Conservation (phyloP, 2,888 invertebrate genomes). For the Shargacucullia verbasci region DNA sequence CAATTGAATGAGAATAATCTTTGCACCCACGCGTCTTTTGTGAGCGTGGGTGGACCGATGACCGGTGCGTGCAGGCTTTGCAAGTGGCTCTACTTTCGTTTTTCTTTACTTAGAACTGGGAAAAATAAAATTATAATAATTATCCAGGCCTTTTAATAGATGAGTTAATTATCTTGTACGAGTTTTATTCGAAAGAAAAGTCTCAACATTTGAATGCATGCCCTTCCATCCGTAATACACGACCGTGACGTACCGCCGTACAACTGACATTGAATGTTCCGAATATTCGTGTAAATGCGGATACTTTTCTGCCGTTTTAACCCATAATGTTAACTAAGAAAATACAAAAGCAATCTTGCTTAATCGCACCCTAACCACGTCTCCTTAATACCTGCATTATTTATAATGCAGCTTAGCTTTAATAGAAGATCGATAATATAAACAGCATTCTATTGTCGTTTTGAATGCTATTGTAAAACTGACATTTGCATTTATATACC, state of each 20-base stretch:
- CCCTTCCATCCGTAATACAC: no score
- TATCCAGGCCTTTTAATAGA: no score
- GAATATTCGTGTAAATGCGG: conserved; percentile 5
- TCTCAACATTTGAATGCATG: no score
- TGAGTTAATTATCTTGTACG: no score
- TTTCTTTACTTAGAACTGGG: conserved; percentile 7
- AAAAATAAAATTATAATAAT: neutral
- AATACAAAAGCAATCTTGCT: neutral
- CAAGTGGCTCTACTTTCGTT: conserved; percentile 74
- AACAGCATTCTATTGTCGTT: conserved; percentile 32
- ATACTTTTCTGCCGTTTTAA: no score
- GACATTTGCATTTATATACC: conserved; percentile 37
- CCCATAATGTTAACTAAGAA: neutral
- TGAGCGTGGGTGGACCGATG: conserved; percentile 87
- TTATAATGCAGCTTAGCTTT: conserved; percentile 21
- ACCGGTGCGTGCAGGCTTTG: conserved; percentile 68
- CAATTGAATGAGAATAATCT: conserved; percentile 89
- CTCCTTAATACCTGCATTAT: conserved; percentile 9
- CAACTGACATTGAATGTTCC: no score
- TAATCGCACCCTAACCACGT: conserved; percentile 2
- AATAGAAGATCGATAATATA: conserved; percentile 25
- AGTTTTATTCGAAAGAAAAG: no score
- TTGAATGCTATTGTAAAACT: conserved; percentile 18
- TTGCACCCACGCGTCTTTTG: conserved; percentile 88
- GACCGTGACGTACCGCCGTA: no score